Percentiles rank a stretch among this genome's conserved stretches.
phyloP scores from a whole-genome alignment of 2,888 invertebrate species.

The Hirtodrosophila duncani region DNA sequence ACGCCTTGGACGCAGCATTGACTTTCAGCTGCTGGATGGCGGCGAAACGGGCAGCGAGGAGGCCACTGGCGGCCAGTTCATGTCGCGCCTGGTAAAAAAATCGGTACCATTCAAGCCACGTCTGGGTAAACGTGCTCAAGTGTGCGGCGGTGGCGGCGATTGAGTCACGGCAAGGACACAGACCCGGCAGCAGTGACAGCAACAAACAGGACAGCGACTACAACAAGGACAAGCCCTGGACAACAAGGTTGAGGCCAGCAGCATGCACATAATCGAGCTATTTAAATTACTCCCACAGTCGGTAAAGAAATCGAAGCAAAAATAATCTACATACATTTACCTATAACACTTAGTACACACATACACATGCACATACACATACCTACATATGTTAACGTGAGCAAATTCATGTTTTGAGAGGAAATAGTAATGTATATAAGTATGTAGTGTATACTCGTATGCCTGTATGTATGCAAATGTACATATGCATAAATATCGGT shows the following conservation, averaged over 20 bases:
- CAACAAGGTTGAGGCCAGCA: conserved; percentile 66
- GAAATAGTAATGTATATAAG: conserved; percentile 32
- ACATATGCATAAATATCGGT: conserved; percentile 32
- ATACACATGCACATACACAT: not conserved
- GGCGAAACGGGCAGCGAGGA: conserved; percentile 34
- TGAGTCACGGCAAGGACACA: conserved; percentile 51
- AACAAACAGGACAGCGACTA: conserved; percentile 16
- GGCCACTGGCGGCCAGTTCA: conserved; percentile 76
- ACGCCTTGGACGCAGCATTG: conserved; percentile 79
- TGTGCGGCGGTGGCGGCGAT: conserved; percentile 57
- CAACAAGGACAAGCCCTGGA: conserved; percentile 32
- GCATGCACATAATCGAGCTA: conserved; percentile 37
- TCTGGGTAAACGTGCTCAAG: conserved; percentile 77
- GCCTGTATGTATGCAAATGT: not conserved
- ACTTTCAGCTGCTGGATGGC: conserved; percentile 63
- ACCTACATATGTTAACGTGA: conserved; percentile 23
- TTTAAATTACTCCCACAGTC: conserved; percentile 30
- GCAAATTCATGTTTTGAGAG: conserved; percentile 29
- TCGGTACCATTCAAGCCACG: conserved; percentile 79
- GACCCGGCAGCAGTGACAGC: conserved; percentile 27
- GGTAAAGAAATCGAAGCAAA: conserved; percentile 44
- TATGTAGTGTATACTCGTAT: conserved; percentile 1
- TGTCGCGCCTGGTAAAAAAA: conserved; percentile 79
- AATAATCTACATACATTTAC: conserved; percentile 47
- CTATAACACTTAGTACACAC: conserved; percentile 16